Evolutionary conservation across 2,113 vertebrate genomes (phyloP), one percentile per base, ranked within the genome.

Genomic region (Sturnus vulgaris): DNA sequence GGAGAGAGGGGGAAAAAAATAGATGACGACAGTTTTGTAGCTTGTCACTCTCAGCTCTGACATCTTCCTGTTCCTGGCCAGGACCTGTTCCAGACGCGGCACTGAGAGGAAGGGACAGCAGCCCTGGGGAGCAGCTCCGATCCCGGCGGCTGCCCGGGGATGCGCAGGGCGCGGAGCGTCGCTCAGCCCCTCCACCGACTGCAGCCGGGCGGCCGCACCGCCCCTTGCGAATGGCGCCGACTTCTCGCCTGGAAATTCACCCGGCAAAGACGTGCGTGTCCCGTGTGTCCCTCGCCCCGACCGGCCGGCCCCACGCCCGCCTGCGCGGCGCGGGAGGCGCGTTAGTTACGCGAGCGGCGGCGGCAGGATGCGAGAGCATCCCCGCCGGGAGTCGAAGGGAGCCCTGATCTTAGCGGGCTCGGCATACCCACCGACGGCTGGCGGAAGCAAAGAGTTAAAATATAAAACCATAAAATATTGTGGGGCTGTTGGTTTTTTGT

Each of bases 401-500:
- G 5, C 31, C 8, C n/a, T 5, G 19, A 2, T 10, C 0, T 9
- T 3, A 14, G 33, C 0, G 35, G 44, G 18, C 12, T 81, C 49
- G 14, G 47, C 3, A 9, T 40, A 27, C 47, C 39, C 52, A 20
- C 21, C 6, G 35, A 17, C 14, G 39, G 44, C 52, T 75, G 68
- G 28, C 61, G 87, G 65, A 82, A 72, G 37, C 70, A 86, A 95
- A 96, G 95, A 92, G 96, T 96, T 97, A 96, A 97, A 94, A 94
- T 83, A 44, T 42, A 93, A 89, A 95, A 16, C 27, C 82, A 47
- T 39, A 70, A 60, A 81, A 91, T 86, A 23, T 73, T 28, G 37
- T 19, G 27, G 19, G 50, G 50, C 50, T 44, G 17, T 19, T 18
- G 3, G 7, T 20, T 61, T 12, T 7, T 16, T 6, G 20, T 28